Base-by-base conservation (phyloP, 2,113 vertebrate species). In the Leptosomus discolor region DNA sequence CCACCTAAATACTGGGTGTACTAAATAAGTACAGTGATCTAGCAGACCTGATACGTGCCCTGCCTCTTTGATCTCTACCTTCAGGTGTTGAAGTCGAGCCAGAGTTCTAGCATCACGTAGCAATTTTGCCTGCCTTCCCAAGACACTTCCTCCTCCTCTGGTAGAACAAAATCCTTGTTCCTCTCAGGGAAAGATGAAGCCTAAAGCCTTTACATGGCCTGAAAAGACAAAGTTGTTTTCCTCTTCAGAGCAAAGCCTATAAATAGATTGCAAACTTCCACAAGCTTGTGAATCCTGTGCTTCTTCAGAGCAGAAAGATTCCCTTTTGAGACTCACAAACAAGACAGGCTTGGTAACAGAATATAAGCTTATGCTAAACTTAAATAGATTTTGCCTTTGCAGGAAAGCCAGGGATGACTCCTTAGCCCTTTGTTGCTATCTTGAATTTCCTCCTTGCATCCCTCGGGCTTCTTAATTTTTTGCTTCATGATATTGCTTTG, bases 321-420 rank as follows among this genome's bases (percentile, higher is more conserved):
- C 78, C 76, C 96, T 95, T 95, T 85, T 48, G 89, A 95, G 89
- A 89, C 84, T 95, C 22, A 57, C 45, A 76, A 85, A 87, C 76
- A 94, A 94, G 86, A 85, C 64, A 78, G 57, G 36, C 79, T 97
- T 92, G 93, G 60, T 88, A 88, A 75, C 57, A 91, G 43, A 92
- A 87, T 95, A 91, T 81, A 92, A 97, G 90, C 58, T 95, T 96
- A 95, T 77, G 94, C 83, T 95, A 92, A 95, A 92, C 64, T 95
- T 95, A 93, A 95, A 94, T 79, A 89, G 69, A 91, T 95, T 94
- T n/a, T 91, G 86, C 69, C 80, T 92, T 91, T 90, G 48, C 77
- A 85, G 61, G 69, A 92, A 64, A 90, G 69, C 57, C 57, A 85
- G 83, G 84, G 61, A 91, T 0, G 3, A 54, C 80, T 96, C 83